phyloP scores from a whole-genome alignment of 1,140 invertebrate species.

The Orius insidiosus region DNA sequence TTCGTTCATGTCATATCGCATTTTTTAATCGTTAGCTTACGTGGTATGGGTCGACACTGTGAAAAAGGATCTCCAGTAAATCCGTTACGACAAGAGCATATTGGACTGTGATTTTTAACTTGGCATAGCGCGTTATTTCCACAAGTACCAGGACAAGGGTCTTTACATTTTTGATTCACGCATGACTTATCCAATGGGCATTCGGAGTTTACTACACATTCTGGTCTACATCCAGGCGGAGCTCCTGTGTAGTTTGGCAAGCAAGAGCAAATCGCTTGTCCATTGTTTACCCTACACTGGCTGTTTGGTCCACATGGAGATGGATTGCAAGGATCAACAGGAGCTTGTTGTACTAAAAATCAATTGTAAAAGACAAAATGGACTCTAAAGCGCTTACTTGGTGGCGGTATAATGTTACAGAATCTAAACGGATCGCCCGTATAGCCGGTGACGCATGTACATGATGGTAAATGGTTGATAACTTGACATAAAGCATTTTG shows the following conservation, averaged over 20 bases:
- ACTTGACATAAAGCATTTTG: constrained; percentile 38
- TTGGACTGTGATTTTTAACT: constrained; percentile 57
- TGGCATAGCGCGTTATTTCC: constrained; percentile 41
- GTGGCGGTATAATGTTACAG: constrained; percentile 32
- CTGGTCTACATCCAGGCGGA: constrained; percentile 32
- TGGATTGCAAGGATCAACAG: constrained; percentile 29
- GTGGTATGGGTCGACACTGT: constrained; percentile 27
- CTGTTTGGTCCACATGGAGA: constrained; percentile 40
- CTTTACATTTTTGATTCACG: constrained; percentile 31
- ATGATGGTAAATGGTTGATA: constrained; percentile 50
- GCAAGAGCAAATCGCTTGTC: constrained; percentile 36
- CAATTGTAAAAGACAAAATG: neutral
- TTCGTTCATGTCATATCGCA: constrained; percentile 22
- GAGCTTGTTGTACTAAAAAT: constrained; percentile 18
- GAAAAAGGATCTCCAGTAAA: constrained; percentile 55
- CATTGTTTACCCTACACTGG: constrained; percentile 41
- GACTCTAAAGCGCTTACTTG: constrained; percentile 3
- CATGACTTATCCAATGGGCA: constrained; percentile 29
- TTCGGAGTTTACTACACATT: constrained; percentile 30
- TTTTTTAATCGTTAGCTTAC: constrained; percentile 14
- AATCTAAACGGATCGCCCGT: constrained; percentile 52
- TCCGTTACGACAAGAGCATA: constrained; percentile 46
- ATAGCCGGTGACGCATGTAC: constrained; percentile 45
- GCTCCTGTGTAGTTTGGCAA: constrained; percentile 27
- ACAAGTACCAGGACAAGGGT: constrained; percentile 34